Percentiles rank a stretch among this genome's conserved stretches.
Evolutionary conservation across 2,888 invertebrate species (phyloP).

Genomic region (Oscheius onirici): DNA sequence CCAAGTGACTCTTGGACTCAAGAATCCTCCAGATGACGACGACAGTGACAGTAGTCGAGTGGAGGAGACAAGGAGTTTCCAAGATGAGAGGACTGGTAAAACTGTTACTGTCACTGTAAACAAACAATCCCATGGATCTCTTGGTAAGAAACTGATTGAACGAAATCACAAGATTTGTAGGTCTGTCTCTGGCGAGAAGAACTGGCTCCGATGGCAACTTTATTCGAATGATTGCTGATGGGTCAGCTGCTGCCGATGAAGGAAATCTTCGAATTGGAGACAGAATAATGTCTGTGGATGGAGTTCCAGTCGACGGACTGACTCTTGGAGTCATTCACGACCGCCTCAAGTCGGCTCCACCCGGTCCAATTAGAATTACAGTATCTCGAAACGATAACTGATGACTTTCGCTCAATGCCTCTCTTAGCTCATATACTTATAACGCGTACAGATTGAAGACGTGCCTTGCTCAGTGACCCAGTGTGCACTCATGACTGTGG

Average conservation of each 20-base stretch:
- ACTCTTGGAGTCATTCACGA: slow-evolving; percentile 64
- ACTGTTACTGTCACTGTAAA: slow-evolving; percentile 50
- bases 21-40: slow-evolving; percentile 30
- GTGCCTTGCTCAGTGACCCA: slow-evolving; percentile 18
- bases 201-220: slow-evolving; percentile 68
- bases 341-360: slow-evolving; percentile 61
- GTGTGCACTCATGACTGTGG: slow-evolving; percentile 21
- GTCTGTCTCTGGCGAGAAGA: slow-evolving; percentile 65
- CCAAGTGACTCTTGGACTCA: slow-evolving; percentile 48
- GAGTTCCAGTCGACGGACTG: slow-evolving; percentile 58
- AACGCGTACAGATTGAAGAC: slow-evolving; percentile 9
- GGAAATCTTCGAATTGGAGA: slow-evolving; percentile 52
- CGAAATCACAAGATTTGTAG: slow-evolving; percentile 38
- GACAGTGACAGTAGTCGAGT: slow-evolving; percentile 1
- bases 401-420: background rate
- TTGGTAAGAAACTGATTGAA: slow-evolving; percentile 37
- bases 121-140: slow-evolving; percentile 46
- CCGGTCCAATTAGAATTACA: slow-evolving; percentile 50
- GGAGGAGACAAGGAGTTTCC: slow-evolving; percentile 7
- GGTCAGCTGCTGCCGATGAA: slow-evolving; percentile 61
- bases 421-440: background rate
- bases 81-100: slow-evolving; percentile 1
- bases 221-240: slow-evolving; percentile 64
- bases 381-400: slow-evolving; percentile 17
- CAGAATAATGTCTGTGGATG: slow-evolving; percentile 59